These are phyloP conservation scores for Tanypteryx hageni DNA, from an alignment of 2,888 invertebrate species.

Conservation along the genomic window DNA sequence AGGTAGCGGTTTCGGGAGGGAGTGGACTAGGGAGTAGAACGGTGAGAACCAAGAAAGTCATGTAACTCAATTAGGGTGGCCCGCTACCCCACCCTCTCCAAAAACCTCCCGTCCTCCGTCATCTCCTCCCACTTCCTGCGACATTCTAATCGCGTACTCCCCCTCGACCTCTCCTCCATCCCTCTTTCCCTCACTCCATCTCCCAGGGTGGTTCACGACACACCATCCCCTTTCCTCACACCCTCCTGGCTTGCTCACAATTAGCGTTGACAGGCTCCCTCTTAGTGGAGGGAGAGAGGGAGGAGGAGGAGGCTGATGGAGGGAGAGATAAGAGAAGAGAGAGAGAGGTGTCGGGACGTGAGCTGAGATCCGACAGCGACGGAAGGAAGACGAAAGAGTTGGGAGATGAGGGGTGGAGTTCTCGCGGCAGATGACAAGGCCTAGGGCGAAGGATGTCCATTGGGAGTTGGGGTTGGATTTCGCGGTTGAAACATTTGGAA, in stretches of 20 bases:
- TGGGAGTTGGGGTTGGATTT: too few relatives aligned
- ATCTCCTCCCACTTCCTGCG: not conserved
- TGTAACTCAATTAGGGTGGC: conserved; percentile 37
- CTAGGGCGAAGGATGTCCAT: too few relatives aligned
- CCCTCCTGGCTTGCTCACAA: not conserved
- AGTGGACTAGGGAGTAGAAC: too few relatives aligned
- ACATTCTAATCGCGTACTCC: not conserved
- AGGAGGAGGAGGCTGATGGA: too few relatives aligned
- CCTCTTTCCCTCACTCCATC: not conserved
- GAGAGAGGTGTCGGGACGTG: too few relatives aligned
- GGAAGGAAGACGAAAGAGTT: not conserved
- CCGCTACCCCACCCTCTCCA: not conserved
- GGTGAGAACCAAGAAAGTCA: conserved; percentile 53
- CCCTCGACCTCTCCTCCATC: not conserved
- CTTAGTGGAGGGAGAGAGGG: not conserved
- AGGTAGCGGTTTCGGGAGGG: too few relatives aligned
- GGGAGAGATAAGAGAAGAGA: not conserved
- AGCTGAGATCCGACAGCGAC: not conserved
- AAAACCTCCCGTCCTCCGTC: not conserved
- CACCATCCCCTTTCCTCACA: not conserved
- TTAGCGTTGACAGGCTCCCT: conserved; percentile 44
- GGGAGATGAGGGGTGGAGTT: too few relatives aligned
- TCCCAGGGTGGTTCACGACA: not conserved
- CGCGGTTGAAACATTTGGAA: too few relatives aligned
- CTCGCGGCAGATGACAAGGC: too few relatives aligned